phyloP scores from a whole-genome alignment of 2,888 invertebrate species.

The Drosophila testacea region DNA sequence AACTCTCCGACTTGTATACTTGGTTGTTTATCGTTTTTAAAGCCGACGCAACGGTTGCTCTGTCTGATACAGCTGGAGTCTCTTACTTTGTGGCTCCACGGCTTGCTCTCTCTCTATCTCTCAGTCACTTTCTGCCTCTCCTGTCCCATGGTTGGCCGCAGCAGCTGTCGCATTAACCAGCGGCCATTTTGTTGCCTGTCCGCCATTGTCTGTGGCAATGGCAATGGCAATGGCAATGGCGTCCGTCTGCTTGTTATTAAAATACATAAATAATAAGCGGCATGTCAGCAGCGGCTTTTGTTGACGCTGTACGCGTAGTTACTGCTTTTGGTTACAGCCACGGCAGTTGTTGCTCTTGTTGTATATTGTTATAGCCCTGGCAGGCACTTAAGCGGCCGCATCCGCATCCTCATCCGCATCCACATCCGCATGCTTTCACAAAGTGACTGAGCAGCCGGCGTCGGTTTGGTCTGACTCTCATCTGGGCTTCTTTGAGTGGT shows the following conservation, averaged over 20 bases:
- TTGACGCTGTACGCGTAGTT: slow-evolving; percentile 44
- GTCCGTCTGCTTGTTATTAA: slow-evolving; percentile 76
- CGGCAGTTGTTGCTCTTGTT: slow-evolving; percentile 39
- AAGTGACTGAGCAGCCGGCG: slow-evolving; percentile 57
- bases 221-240: slow-evolving; percentile 22
- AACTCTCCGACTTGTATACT: not conserved
- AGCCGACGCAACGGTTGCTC: slow-evolving; percentile 32
- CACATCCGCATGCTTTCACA: slow-evolving; percentile 32
- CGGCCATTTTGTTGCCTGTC: slow-evolving; percentile 76
- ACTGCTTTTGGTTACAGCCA: slow-evolving; percentile 37
- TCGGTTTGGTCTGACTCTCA: slow-evolving; percentile 16
- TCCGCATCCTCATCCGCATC: slow-evolving; percentile 42
- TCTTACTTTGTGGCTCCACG: slow-evolving; percentile 33
- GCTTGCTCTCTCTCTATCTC: not conserved
- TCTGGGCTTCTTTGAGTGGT: slow-evolving; percentile 27
- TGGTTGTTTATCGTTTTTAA: slow-evolving; percentile 69
- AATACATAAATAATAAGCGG: slow-evolving; percentile 82
- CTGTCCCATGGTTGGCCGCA: slow-evolving; percentile 47
- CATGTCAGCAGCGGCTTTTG: slow-evolving; percentile 82
- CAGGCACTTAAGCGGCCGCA: slow-evolving; percentile 82
- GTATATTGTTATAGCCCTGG: slow-evolving; percentile 77
- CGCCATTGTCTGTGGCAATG: slow-evolving; percentile 78
- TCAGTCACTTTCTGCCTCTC: not conserved
- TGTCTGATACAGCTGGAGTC: slow-evolving; percentile 47
- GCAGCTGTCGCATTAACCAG: slow-evolving; percentile 81